Evolutionary conservation across 1,140 invertebrate species (phyloP).

Genomic region (Drosophila littoralis): DNA sequence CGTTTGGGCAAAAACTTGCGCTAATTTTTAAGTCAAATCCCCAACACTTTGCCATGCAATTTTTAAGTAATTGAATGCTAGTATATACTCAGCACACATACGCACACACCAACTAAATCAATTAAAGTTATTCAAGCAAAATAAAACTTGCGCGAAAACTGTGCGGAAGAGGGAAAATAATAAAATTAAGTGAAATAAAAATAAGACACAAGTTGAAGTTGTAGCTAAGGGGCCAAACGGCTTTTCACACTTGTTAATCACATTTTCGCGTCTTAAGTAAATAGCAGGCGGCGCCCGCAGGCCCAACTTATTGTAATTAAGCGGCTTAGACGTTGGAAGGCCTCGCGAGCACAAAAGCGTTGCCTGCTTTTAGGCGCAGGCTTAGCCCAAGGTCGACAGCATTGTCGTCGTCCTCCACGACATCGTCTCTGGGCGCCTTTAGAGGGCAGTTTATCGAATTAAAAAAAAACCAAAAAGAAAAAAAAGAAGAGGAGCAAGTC

Average conservation of each 20-base stretch:
- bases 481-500: conserved; percentile 3
- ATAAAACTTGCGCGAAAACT: conserved; percentile 59
- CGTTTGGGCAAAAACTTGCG: conserved; percentile 38
- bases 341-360: conserved; percentile 62
- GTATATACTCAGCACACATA: background rate
- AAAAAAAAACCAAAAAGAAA: conserved; percentile 53
- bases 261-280: conserved; percentile 82
- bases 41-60: conserved; percentile 53
- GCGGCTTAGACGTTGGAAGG: conserved; percentile 71
- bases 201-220: conserved; percentile 33
- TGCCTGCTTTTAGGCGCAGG: conserved; percentile 72
- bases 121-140: conserved; percentile 79
- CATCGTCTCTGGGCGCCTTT: conserved; percentile 41
- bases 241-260: conserved; percentile 83
- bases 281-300: conserved; percentile 57
- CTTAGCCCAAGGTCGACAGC: conserved; percentile 64
- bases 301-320: conserved; percentile 76
- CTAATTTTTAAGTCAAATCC: conserved; percentile 47
- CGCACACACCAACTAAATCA: conserved; percentile 70
- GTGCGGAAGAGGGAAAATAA: conserved; percentile 42
- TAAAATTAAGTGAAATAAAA: conserved; percentile 51
- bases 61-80: conserved; percentile 65
- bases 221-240: conserved; percentile 43
- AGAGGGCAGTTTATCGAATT: conserved; percentile 80
- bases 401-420: conserved; percentile 12